Evolutionary conservation across 2,888 invertebrate species (phyloP).

Genomic region (Phengaris alcon): DNA sequence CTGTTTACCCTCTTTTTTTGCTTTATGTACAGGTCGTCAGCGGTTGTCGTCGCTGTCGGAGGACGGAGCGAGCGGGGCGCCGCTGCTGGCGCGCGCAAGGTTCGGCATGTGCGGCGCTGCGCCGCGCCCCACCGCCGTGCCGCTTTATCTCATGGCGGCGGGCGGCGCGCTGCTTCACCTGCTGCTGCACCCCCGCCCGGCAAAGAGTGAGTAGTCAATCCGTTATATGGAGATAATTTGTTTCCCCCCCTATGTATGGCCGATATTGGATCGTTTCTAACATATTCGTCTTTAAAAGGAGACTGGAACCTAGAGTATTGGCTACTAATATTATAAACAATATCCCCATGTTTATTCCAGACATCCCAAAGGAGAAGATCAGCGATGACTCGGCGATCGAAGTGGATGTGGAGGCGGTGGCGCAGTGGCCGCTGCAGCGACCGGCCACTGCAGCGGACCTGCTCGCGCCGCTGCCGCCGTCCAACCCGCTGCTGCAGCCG

Average conservation of each 20-base stretch:
- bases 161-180: constrained; percentile 93
- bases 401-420: constrained; percentile 89
- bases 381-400: constrained; percentile 93
- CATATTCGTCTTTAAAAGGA: too few species aligned
- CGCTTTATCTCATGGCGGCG: constrained; percentile 94
- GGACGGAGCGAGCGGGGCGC: constrained; percentile 79
- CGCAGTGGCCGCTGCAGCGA: constrained; percentile 92
- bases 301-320: too few species aligned
- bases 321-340: not conserved
- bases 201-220: constrained; percentile 47
- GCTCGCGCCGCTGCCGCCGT: constrained; percentile 85
- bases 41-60: constrained; percentile 86
- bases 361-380: constrained; percentile 89
- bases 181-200: constrained; percentile 87
- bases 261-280: too few species aligned
- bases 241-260: too few species aligned
- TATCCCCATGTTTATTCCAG: constrained; percentile 52
- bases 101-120: constrained; percentile 55
- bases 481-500: constrained; percentile 81
- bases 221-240: too few species aligned
- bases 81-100: constrained; percentile 86
- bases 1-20: not conserved
- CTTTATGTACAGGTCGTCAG: constrained; percentile 75
- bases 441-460: constrained; percentile 82
- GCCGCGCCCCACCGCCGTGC: constrained; percentile 49